Evolutionary conservation across 2,888 invertebrate species (phyloP).

Genomic region (Pediacus dermestoides): DNA sequence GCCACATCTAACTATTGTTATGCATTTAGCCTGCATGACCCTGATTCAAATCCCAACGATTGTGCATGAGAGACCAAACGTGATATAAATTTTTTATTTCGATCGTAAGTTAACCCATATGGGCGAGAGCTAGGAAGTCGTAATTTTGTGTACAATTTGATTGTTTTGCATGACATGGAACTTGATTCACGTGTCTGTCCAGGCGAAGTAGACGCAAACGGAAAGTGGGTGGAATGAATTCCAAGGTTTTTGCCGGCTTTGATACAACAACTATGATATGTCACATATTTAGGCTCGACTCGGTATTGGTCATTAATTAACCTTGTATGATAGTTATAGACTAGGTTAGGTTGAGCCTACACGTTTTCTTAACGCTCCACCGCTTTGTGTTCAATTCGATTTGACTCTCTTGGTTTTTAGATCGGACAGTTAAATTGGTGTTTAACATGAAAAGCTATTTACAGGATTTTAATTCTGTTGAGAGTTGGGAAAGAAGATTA

Average conservation of each 20-base stretch:
- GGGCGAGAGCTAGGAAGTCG: constrained; percentile 17
- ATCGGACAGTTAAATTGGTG: too few relatives aligned
- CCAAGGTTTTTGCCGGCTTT: background rate
- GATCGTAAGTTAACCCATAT: constrained; percentile 14
- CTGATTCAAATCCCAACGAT: too few relatives aligned
- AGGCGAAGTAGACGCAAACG: constrained; percentile 9
- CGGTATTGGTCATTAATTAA: constrained; percentile 5
- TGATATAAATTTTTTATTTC: too few relatives aligned
- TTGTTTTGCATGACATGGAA: constrained; percentile 20
- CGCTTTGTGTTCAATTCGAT: too few relatives aligned
- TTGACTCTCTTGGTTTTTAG: too few relatives aligned
- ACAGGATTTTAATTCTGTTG: too few relatives aligned
- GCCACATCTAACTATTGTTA: too few relatives aligned
- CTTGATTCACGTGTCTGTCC: constrained; percentile 17
- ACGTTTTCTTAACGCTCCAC: too few relatives aligned
- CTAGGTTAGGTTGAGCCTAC: constrained; percentile 6
- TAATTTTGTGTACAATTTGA: constrained; percentile 18
- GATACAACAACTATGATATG: constrained; percentile 8
- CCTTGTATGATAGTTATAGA: constrained; percentile 7
- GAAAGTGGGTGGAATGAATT: constrained; percentile 1
- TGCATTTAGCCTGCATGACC: too few relatives aligned
- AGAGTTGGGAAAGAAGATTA: too few relatives aligned
- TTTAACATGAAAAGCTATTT: too few relatives aligned
- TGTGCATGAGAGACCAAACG: too few relatives aligned
- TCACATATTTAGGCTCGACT: constrained; percentile 8